These are phyloP conservation scores for Germaria angustata DNA, from an alignment of 2,888 invertebrate genomes.

Conservation along the genomic window DNA sequence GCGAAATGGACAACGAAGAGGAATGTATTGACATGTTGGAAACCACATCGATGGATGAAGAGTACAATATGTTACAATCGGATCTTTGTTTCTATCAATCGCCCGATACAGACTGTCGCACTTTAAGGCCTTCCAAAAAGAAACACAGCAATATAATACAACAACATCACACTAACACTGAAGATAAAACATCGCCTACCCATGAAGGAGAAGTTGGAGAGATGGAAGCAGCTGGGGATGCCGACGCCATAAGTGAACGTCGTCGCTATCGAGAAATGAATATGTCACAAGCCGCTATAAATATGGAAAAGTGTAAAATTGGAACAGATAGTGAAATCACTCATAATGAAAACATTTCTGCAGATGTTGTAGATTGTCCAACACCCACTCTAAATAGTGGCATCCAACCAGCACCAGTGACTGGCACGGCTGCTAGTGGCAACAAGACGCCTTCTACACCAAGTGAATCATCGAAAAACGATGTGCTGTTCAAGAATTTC, in stretches of 20 bases:
- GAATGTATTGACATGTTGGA: constrained; percentile 81
- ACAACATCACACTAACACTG: constrained; percentile 66
- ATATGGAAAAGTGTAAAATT: constrained; percentile 69
- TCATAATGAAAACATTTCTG: constrained; percentile 14
- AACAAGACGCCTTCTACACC: constrained; percentile 68
- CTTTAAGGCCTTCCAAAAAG: constrained; percentile 76
- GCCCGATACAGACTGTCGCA: constrained; percentile 78
- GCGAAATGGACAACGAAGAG: constrained; percentile 83
- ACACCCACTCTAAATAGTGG: constrained; percentile 33
- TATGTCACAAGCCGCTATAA: constrained; percentile 75
- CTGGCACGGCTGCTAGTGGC: constrained; percentile 52
- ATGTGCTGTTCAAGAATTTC: constrained; percentile 80
- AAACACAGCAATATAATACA: constrained; percentile 69
- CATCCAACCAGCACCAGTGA: background rate
- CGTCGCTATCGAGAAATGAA: constrained; percentile 75
- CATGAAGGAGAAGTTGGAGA: constrained; percentile 61
- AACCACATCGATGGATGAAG: constrained; percentile 80
- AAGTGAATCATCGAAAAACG: constrained; percentile 75
- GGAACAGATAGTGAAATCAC: background rate
- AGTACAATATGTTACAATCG: constrained; percentile 78
- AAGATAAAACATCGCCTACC: constrained; percentile 65
- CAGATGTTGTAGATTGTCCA: constrained; percentile 63
- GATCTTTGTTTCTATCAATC: constrained; percentile 78
- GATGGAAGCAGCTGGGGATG: background rate
- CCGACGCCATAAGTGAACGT: constrained; percentile 68